Base-by-base conservation (phyloP, 2,113 vertebrate genomes). In the Psephotus haematonotus region DNA sequence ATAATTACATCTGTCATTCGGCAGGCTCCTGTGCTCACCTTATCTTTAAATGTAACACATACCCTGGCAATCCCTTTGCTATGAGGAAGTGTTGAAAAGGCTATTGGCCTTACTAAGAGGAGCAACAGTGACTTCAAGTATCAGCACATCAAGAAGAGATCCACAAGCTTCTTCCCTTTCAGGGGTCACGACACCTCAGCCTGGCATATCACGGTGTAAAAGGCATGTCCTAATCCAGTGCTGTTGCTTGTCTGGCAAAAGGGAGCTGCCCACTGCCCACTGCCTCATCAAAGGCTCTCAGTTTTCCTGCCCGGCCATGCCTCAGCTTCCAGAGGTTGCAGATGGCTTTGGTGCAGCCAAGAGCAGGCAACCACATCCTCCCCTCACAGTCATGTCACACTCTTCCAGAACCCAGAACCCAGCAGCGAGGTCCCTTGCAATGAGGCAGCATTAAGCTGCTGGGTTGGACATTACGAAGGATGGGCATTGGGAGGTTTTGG, bases 401-500 rank as follows among this genome's bases (percentile, higher is more conserved):
- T 2, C 39, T 46, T 19, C 63, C 63, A 80, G 33, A 86, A 4
- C 57, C 33, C 16, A 12, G n/a, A 41, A 10, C 9, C 33, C 44
- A 4, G 55, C 44, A n/a, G 55, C 16, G 2, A 33, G 41, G 52
- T 74, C 27, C 41, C 33, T 43, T 4, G 1, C 23, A 43, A 27
- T 4, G 3, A 19, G 31, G 62, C 50, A 52, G 11, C 9, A 2
- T 19, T 25, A 47, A 53, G 12, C 39, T 47, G 47, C 29, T 2
- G 10, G 55, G 18, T 24, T n/a, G 57, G 12, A 5, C n/a, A 6
- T 46, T 4, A 16, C 5, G 4, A 19, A 29, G n/a, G 55, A 4
- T 1, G 23, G 33, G 31, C 1, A 2, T 6, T 19, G 0, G 8
- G 55, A 23, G 37, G 14, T 7, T 62, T 46, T 29, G 35, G 41